A percentile compares a stretch with the other conserved stretches of the same genome.
These are phyloP conservation scores for Mustela nigripes DNA, from an alignment of 2,113 vertebrate species.

Conservation along the genomic window DNA sequence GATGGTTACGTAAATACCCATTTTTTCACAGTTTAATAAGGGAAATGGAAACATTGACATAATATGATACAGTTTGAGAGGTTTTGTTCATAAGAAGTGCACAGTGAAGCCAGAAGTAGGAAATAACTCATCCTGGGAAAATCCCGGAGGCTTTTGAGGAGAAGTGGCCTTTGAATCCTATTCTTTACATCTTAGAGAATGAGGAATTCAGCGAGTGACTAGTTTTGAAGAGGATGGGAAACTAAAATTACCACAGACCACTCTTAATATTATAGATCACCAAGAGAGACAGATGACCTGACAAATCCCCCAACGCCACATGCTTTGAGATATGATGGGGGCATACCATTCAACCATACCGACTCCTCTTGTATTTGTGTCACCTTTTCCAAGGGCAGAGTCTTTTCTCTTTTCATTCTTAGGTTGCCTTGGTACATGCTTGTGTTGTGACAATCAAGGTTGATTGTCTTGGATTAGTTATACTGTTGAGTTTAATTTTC, in stretches of 20 bases:
- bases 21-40: not conserved
- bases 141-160: not conserved
- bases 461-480: conserved; percentile 78
- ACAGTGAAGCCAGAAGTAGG: not conserved
- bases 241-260: not conserved
- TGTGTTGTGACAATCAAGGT: conserved; percentile 62
- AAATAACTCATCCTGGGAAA: conserved; percentile 14
- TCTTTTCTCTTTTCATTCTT: conserved; percentile 45
- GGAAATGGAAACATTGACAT: not conserved
- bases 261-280: not conserved
- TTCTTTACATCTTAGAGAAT: not conserved
- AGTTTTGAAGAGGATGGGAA: not conserved
- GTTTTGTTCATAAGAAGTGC: not conserved
- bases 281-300: not conserved
- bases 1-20: not conserved
- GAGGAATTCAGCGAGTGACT: not conserved
- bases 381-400: conserved; percentile 64
- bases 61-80: not conserved
- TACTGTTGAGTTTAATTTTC: conserved; percentile 67
- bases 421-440: conserved; percentile 7
- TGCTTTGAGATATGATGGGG: not conserved
- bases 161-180: not conserved
- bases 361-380: not conserved
- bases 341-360: not conserved
- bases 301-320: not conserved